These are phyloP conservation scores for Terebella lapidaria DNA, from an alignment of 2,888 invertebrate genomes.

Conservation along the genomic window DNA sequence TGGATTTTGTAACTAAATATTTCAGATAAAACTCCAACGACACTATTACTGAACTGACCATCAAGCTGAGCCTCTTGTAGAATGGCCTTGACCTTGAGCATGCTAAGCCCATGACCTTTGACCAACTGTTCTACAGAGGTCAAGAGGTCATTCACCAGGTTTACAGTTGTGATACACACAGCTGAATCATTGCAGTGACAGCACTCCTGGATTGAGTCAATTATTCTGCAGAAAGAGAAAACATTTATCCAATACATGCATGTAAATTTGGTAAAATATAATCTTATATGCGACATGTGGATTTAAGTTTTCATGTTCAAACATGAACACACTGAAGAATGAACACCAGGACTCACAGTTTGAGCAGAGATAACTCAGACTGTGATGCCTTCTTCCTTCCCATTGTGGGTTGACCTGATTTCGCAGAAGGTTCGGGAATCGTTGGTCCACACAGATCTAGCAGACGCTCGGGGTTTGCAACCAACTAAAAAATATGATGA, in stretches of 20 bases:
- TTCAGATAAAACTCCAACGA: too few relatives aligned
- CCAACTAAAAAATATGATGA: slow-evolving; percentile 54
- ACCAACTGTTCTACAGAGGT: slow-evolving; percentile 78
- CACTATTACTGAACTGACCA: too few relatives aligned
- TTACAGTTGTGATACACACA: slow-evolving; percentile 48
- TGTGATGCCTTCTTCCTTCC: slow-evolving; percentile 12
- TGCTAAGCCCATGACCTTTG: slow-evolving; percentile 55
- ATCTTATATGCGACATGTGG: neutral
- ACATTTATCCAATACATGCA: too few relatives aligned
- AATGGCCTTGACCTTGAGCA: neutral
- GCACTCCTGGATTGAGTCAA: slow-evolving; percentile 90
- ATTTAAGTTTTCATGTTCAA: too few relatives aligned
- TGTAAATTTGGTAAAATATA: neutral
- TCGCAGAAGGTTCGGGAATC: slow-evolving; percentile 56
- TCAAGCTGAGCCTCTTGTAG: neutral
- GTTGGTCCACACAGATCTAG: slow-evolving; percentile 67
- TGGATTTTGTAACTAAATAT: too few relatives aligned
- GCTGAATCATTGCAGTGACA: slow-evolving; percentile 72
- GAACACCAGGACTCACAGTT: slow-evolving; percentile 49
- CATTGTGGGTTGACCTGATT: slow-evolving; percentile 7
- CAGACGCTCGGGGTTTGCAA: slow-evolving; percentile 73
- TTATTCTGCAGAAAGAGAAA: slow-evolving; percentile 61
- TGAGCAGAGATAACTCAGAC: slow-evolving; percentile 44
- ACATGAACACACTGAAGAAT: too few relatives aligned
- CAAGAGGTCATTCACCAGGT: slow-evolving; percentile 62